Evolutionary conservation across 2,113 vertebrate species (phyloP), one percentile per base, ranked within the genome.

Genomic region (Lepus americanus): DNA sequence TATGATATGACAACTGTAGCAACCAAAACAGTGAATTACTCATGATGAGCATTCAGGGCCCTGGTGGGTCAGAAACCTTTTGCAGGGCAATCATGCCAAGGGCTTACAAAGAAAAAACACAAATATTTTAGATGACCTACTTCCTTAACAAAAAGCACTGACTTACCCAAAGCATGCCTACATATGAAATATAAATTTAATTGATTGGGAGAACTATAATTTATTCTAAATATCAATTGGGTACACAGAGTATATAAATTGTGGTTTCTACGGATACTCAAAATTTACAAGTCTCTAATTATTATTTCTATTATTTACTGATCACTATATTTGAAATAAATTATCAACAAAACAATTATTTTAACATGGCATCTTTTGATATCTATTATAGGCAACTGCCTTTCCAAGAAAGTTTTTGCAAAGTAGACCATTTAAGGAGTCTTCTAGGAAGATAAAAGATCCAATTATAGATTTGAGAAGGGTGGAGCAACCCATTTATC

Each of bases 1-100:
- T 93, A 39, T 67, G 64, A 87, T 87, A 78, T 36, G 94, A 97
- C 0, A 12, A 90, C 2, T 87, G 7, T 66, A 96, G 88, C 92
- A 97, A 73, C 87, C 87, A 96, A 96, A 95, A 94, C 51, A 88
- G 72, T 82, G 91, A 96, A 95, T 70, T 64, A 78, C 33, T 95
- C 29, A 93, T 53, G 0, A 96, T 89, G 91, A 96, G 96, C 33
- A 59, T 77, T 93, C 76, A 74, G 0, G 36, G 53, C 66, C 67
- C 64, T 87, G 70, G 89, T 49, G 33, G 1, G 61, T 33, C 74
- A 74, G 76, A 86, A 63, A 97, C 77, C 53, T 92, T 91, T 95
- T 94, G 90, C 77, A 89, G 92, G 61, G 51, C 94, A 95, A 82
- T 90, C 97, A 44, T 59, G 92, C 36, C 20, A 97, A 94, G 0